Evolutionary conservation across 2,113 vertebrate species (phyloP).

Genomic region (Coreoperca whiteheadi): DNA sequence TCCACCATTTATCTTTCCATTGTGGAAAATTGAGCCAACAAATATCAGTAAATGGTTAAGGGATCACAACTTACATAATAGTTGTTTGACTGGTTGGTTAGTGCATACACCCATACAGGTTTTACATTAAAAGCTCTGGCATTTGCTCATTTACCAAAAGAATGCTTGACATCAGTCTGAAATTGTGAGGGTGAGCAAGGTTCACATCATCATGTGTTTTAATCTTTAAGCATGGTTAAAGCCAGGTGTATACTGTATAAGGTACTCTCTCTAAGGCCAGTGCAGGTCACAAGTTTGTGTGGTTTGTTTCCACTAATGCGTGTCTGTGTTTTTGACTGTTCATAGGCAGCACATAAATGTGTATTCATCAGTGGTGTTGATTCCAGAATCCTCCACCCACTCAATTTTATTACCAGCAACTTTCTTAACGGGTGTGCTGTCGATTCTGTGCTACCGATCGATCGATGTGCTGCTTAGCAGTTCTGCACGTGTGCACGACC

Average conservation of each 20-base stretch:
- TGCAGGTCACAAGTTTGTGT: slow-evolving; percentile 1
- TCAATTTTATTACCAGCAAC: too few species aligned
- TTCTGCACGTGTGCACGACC: too few species aligned
- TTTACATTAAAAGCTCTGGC: slow-evolving; percentile 19
- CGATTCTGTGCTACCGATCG: too few species aligned
- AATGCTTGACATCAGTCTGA: background rate
- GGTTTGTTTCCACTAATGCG: slow-evolving; percentile 1
- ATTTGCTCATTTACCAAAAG: slow-evolving; percentile 36
- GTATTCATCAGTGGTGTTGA: too few species aligned
- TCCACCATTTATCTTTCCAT: slow-evolving; percentile 31
- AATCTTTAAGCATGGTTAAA: slow-evolving; percentile 7
- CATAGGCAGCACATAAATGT: slow-evolving; percentile 13
- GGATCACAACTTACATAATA: slow-evolving; percentile 37
- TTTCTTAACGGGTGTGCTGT: too few species aligned
- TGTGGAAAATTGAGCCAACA: slow-evolving; percentile 54
- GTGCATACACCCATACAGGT: slow-evolving; percentile 18
- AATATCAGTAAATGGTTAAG: slow-evolving; percentile 27
- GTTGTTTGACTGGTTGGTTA: slow-evolving; percentile 16
- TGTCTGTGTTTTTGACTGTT: slow-evolving; percentile 22
- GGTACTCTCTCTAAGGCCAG: background rate
- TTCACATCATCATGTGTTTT: slow-evolving; percentile 1
- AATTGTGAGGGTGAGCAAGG: background rate
- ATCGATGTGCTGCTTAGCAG: too few species aligned
- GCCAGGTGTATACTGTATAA: slow-evolving; percentile 14
- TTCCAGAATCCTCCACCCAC: too few species aligned